Conservation (phyloP, 2,113 vertebrate species). For the Apodemus sylvaticus region DNA sequence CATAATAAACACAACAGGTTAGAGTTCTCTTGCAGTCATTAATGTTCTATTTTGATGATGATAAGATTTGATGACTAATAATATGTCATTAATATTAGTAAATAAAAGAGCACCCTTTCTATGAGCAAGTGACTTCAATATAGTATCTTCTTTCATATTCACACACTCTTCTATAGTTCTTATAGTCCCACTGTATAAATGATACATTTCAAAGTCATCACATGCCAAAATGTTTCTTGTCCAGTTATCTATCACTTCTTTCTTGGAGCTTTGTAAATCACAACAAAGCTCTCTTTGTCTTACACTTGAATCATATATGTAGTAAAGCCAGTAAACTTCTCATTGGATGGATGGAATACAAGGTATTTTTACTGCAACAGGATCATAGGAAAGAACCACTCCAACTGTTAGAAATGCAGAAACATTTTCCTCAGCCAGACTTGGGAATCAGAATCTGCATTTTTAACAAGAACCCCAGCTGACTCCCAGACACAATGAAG, state of each 20-base stretch:
- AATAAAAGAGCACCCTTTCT: not conserved
- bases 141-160: not conserved
- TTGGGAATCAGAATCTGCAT: constrained; percentile 31
- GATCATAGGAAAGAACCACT: not conserved
- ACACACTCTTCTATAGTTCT: not conserved
- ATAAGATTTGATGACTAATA: not conserved
- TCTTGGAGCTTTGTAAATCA: not conserved
- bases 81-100: not conserved
- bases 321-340: not conserved
- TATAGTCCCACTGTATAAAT: not conserved
- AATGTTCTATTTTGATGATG: constrained; percentile 32
- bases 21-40: not conserved
- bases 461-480: not conserved
- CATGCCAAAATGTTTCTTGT: not conserved
- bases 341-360: not conserved
- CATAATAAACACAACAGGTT: not conserved
- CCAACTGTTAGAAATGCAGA: not conserved
- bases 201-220: not conserved
- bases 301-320: not conserved
- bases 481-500: not conserved
- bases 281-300: not conserved
- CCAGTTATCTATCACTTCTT: not conserved
- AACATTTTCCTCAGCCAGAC: not conserved
- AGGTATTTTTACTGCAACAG: not conserved
- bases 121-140: not conserved